Base-by-base conservation (phyloP, 1,140 invertebrate genomes). In the Heliconius melpomene region DNA sequence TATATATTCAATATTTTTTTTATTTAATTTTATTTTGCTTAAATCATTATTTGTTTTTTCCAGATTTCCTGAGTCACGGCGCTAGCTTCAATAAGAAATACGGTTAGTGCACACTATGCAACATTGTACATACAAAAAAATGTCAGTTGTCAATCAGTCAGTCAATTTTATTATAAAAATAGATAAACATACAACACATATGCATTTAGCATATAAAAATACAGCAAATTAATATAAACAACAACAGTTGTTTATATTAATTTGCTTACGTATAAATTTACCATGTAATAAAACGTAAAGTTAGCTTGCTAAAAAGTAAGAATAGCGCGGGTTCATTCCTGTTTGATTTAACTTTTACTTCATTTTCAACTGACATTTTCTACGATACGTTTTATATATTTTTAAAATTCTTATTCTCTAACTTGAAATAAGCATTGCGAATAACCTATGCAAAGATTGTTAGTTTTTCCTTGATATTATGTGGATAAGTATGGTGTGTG, bases 41-140 rank as follows among this genome's bases (percentile, higher is more conserved):
- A 66, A 66, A 66, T 66, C 60, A 66, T 66, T 66, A 66, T 66
- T n/a, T 66, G 50, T 66, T 66, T 13, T 66, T 66, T 66, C 8
- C 60, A 66, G 60, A 66, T 93, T 94, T 93, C 88, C 93, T 94
- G 88, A 93, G 90, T 79, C 91, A 94, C 93, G 93, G 93, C 88
- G 93, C 93, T 83, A 91, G 91, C 86, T 94, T 94, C 88, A 94
- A 94, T 88, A 94, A 94, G 86, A 94, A 93, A 89, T 94, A 93
- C 93, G 91, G 93, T 94, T 77, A 90, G 93, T 94, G 89, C 29
- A 26, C n/a, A 90, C 90, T 92, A 89, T 60, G 2, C 6, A n/a
- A 40, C 23, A 32, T 60, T 60, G 5, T 40, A 3, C 5, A 46
- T 16, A n/a, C 5, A 26, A 66, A 29, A 13, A 26, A 66, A 66